Conservation (phyloP, 2,888 invertebrate species). For the Dryobota labecula region DNA sequence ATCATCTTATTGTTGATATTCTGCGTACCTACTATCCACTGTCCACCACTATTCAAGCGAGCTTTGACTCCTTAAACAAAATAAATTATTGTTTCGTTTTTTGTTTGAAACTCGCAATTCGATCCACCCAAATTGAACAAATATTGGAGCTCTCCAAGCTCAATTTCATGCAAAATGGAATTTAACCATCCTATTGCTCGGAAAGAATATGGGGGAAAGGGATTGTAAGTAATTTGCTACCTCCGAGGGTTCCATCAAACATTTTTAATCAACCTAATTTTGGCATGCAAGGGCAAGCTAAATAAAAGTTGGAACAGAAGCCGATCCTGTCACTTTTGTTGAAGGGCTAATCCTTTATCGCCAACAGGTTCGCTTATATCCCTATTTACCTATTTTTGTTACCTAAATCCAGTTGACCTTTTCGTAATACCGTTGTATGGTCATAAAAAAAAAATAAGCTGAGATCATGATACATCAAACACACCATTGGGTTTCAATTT, state of each 20-base stretch:
- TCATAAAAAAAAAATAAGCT: constrained; percentile 13
- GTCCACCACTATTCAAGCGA: background rate
- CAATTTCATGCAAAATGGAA: constrained; percentile 33
- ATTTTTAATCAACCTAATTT: constrained; percentile 56
- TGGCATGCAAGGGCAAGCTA: constrained; percentile 29
- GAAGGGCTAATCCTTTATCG: constrained; percentile 55
- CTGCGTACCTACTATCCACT: constrained; percentile 10
- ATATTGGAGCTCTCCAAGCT: constrained; percentile 17
- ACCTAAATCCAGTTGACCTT: constrained; percentile 53
- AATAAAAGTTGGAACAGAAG: constrained; percentile 36
- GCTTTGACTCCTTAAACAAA: constrained; percentile 16
- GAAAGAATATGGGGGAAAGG: constrained; percentile 24
- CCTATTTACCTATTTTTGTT: background rate
- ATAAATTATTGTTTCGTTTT: background rate
- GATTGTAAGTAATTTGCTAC: constrained; percentile 33
- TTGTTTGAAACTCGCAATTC: constrained; percentile 7
- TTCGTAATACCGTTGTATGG: constrained; percentile 16
- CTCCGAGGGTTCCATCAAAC: constrained; percentile 10
- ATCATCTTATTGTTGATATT: constrained; percentile 41
- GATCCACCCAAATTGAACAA: constrained; percentile 16
- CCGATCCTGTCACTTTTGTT: constrained; percentile 36
- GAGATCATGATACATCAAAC: constrained; percentile 21
- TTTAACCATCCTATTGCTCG: constrained; percentile 16
- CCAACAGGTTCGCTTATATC: constrained; percentile 42
- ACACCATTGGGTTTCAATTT: no score